Conservation (phyloP, 2,113 vertebrate genomes). For the Ancistrus triradiatus region DNA sequence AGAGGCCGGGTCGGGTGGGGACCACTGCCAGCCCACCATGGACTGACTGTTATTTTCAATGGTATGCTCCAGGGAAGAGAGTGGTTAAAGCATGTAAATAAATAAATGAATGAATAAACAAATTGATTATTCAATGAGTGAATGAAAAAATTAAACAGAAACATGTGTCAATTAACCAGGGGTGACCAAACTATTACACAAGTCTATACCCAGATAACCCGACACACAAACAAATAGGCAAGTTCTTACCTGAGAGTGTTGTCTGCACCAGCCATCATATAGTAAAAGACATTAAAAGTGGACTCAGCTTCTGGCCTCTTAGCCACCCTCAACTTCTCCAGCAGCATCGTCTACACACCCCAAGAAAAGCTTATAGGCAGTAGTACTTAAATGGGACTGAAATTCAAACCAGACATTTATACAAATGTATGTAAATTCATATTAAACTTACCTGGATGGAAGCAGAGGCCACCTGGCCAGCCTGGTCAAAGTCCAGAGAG, state of each 20-base stretch:
- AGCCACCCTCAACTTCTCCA: slow-evolving; percentile 89
- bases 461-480: slow-evolving; percentile 93
- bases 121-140: too few relatives aligned
- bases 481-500: slow-evolving; percentile 94
- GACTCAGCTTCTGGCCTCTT: slow-evolving; percentile 78
- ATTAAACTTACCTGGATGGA: slow-evolving; percentile 87
- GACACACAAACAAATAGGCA: background rate
- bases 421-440: slow-evolving; percentile 53
- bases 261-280: slow-evolving; percentile 88
- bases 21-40: too few relatives aligned
- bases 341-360: slow-evolving; percentile 80
- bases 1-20: too few relatives aligned
- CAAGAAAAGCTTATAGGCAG: background rate
- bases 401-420: background rate
- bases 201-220: too few relatives aligned
- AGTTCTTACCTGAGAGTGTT: slow-evolving; percentile 75
- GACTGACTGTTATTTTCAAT: too few relatives aligned
- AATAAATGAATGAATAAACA: too few relatives aligned
- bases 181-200: too few relatives aligned
- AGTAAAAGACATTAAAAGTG: slow-evolving; percentile 93
- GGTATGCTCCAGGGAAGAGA: too few relatives aligned
- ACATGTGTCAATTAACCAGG: too few relatives aligned
- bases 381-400: background rate
- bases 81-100: too few relatives aligned
- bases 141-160: too few relatives aligned